Percentiles rank a stretch among this genome's conserved stretches.
phyloP scores from a whole-genome alignment of 1,140 invertebrate species.

The Drosophila ohnishii region DNA sequence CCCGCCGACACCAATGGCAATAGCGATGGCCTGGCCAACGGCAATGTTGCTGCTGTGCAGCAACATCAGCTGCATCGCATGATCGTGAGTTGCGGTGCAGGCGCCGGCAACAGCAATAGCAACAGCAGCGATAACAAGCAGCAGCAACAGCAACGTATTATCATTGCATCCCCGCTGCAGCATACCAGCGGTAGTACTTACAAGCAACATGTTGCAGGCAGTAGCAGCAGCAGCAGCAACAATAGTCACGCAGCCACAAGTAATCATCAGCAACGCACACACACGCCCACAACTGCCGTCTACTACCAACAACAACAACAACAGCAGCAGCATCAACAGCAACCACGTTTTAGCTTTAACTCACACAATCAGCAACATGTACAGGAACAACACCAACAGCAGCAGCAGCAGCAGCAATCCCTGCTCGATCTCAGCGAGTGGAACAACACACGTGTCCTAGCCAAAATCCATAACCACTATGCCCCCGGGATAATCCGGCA shows the following conservation, averaged over 20 bases:
- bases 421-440: slow-evolving; percentile 94
- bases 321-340: slow-evolving; percentile 52
- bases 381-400: slow-evolving; percentile 82
- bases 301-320: slow-evolving; percentile 52
- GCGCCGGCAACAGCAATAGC: slow-evolving; percentile 57
- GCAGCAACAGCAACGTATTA: slow-evolving; percentile 65
- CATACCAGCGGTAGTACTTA: slow-evolving; percentile 61
- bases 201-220: slow-evolving; percentile 67
- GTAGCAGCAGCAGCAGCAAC: slow-evolving; percentile 50
- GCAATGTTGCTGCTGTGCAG: slow-evolving; percentile 67
- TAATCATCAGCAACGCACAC: slow-evolving; percentile 71
- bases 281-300: slow-evolving; percentile 55
- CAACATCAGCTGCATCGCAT: slow-evolving; percentile 61
- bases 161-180: slow-evolving; percentile 69
- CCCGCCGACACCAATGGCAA: slow-evolving; percentile 50
- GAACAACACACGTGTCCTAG: slow-evolving; percentile 94
- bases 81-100: slow-evolving; percentile 71
- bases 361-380: slow-evolving; percentile 72
- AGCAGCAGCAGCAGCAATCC: slow-evolving; percentile 76
- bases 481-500: slow-evolving; percentile 90
- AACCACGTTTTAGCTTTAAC: slow-evolving; percentile 75
- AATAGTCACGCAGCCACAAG: slow-evolving; percentile 57
- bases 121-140: slow-evolving; percentile 46
- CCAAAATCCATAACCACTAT: slow-evolving; percentile 91
- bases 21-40: slow-evolving; percentile 60